Conservation (phyloP, 2,113 vertebrate genomes). For the Crotalus helleri region DNA sequence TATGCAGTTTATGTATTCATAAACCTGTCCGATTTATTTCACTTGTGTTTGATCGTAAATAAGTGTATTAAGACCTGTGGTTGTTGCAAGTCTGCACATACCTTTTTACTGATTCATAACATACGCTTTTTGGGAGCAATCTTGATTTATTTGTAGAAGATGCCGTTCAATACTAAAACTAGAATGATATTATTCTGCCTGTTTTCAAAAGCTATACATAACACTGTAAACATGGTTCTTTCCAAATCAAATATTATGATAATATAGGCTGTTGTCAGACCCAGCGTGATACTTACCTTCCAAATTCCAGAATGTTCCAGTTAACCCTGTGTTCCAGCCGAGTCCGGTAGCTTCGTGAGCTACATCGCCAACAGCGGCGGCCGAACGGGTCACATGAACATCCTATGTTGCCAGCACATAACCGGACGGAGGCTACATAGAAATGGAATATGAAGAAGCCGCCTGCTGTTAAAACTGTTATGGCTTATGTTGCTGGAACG, state of each 20-base stretch:
- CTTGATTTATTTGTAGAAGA: conserved; percentile 4
- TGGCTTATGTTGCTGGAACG: too few species aligned
- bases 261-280: background rate
- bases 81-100: background rate
- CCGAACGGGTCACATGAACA: too few species aligned
- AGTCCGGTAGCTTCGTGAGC: too few species aligned
- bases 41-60: background rate
- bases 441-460: too few species aligned
- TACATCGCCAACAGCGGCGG: too few species aligned
- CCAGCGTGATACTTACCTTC: too few species aligned
- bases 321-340: too few species aligned
- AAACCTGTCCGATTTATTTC: background rate
- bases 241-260: background rate
- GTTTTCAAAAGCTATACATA: background rate
- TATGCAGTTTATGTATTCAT: background rate
- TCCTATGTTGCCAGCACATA: too few species aligned
- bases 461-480: too few species aligned
- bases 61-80: background rate
- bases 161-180: background rate
- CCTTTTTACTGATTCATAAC: background rate
- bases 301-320: too few species aligned
- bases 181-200: background rate
- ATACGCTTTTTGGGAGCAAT: background rate
- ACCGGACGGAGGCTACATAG: too few species aligned
- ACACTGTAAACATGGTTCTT: background rate